A percentile compares a stretch with the other conserved stretches of the same genome.
Evolutionary conservation across 2,113 vertebrate genomes (phyloP).

Genomic region (Coryphaenoides rupestris): DNA sequence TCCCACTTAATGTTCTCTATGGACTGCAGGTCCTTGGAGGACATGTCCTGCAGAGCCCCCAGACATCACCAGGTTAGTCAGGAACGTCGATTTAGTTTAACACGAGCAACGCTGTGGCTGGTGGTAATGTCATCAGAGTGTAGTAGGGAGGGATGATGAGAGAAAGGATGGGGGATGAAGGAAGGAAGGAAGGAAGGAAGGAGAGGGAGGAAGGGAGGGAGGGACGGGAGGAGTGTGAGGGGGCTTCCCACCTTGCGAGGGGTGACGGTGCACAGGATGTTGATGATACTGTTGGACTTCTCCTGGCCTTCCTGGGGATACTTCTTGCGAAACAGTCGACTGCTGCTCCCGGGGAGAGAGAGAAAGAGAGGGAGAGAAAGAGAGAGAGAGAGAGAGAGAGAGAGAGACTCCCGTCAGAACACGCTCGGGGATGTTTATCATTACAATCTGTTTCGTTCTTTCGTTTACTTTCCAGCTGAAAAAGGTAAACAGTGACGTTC

Average conservation of each 20-base stretch:
- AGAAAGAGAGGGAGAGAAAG: conserved; percentile 14
- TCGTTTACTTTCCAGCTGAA: conserved; percentile 16
- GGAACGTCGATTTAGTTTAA: too few species aligned
- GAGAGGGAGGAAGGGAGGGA: not conserved
- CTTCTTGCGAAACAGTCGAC: conserved; percentile 75
- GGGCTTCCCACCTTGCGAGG: conserved; percentile 67
- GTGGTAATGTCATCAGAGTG: too few species aligned
- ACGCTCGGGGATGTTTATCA: conserved; percentile 27
- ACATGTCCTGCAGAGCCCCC: conserved; percentile 73
- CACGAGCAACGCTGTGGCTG: too few species aligned
- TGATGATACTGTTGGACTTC: conserved; percentile 82
- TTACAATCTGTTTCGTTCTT: conserved; percentile 2
- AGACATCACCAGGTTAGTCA: too few species aligned
- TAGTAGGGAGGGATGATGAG: not conserved
- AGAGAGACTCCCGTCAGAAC: conserved; percentile 19
- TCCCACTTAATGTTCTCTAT: conserved; percentile 82
- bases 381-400: not conserved
- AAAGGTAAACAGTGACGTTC: conserved; percentile 21
- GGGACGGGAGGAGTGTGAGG: not conserved
- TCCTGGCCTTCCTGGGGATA: conserved; percentile 77
- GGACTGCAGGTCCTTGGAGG: conserved; percentile 71
- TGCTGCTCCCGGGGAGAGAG: conserved; percentile 55
- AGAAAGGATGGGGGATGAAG: not conserved
- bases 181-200: too few species aligned
- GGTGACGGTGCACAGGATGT: conserved; percentile 75